Percentiles rank a stretch among this genome's conserved stretches.
These are phyloP conservation scores for Leptinotarsa defecta DNA, from an alignment of 1,140 invertebrate genomes.

Conservation along the genomic window DNA sequence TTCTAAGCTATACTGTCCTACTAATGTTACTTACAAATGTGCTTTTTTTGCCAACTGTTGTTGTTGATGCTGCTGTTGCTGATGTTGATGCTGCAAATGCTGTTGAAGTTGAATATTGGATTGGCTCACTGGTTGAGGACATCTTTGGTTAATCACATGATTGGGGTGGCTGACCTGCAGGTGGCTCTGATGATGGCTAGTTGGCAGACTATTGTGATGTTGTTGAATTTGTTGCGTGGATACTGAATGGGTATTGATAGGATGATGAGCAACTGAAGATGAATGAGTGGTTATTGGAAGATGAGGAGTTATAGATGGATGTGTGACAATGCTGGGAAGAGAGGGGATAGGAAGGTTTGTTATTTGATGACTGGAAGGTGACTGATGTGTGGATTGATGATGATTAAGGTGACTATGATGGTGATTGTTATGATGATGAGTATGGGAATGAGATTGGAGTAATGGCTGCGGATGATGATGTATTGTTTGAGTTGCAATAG, in stretches of 20 bases:
- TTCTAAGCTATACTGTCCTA: no score
- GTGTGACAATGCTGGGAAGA: not conserved
- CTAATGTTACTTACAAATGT: conserved; percentile 41
- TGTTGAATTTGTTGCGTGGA: conserved; percentile 1
- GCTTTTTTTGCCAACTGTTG: conserved; percentile 41
- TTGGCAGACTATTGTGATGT: conserved; percentile 12
- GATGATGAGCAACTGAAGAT: not conserved
- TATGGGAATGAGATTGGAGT: conserved; percentile 30
- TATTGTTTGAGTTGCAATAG: conserved; percentile 33
- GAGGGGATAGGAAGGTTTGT: not conserved
- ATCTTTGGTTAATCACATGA: conserved; percentile 33
- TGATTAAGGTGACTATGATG: conserved; percentile 5
- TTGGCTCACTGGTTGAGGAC: conserved; percentile 19
- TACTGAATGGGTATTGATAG: not conserved
- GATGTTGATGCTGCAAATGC: conserved; percentile 31
- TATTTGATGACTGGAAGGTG: not conserved
- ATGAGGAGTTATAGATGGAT: not conserved
- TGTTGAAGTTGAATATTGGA: conserved; percentile 30
- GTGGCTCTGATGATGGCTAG: not conserved
- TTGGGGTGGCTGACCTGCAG: conserved; percentile 28
- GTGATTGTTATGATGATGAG: conserved; percentile 14
- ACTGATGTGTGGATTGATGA: conserved; percentile 1
- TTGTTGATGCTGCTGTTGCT: conserved; percentile 34
- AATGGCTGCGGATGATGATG: conserved; percentile 36
- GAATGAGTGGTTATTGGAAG: not conserved